Conservation (phyloP, 2,888 invertebrate genomes). For the Drosophila sordidapex region DNA sequence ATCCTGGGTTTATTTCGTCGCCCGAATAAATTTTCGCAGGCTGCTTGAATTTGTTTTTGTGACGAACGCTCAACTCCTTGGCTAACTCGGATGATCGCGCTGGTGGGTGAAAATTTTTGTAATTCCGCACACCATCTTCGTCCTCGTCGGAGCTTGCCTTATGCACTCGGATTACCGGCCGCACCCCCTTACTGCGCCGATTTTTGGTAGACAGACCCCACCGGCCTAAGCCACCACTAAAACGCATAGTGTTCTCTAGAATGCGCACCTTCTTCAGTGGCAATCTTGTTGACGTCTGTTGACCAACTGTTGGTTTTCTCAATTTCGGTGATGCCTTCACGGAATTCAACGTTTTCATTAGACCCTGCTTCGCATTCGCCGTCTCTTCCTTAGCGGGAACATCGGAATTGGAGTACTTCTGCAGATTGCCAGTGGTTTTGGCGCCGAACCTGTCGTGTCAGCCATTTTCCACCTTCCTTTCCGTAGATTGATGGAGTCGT, state of each 20-base stretch:
- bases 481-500: constrained; percentile 25
- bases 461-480: constrained; percentile 53
- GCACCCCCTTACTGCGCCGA: constrained; percentile 59
- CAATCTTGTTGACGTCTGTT: constrained; percentile 57
- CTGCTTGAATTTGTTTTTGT: neutral
- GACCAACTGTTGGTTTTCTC: neutral
- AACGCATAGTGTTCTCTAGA: constrained; percentile 74
- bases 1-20: neutral
- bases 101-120: constrained; percentile 39
- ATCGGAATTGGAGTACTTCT: too few species aligned
- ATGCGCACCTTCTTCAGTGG: constrained; percentile 72
- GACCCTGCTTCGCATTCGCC: constrained; percentile 79
- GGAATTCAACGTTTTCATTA: constrained; percentile 73
- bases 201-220: constrained; percentile 68
- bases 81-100: constrained; percentile 54
- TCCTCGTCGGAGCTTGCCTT: constrained; percentile 24
- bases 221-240: constrained; percentile 74
- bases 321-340: constrained; percentile 55
- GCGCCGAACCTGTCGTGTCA: too few species aligned
- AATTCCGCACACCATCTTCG: constrained; percentile 39
- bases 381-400: constrained; percentile 37
- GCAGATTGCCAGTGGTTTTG: too few species aligned
- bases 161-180: neutral
- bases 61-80: constrained; percentile 1
- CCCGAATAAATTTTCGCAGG: neutral